Conservation (phyloP, 2,797 vertebrate genomes). For the Rousettus madagascariensis region DNA sequence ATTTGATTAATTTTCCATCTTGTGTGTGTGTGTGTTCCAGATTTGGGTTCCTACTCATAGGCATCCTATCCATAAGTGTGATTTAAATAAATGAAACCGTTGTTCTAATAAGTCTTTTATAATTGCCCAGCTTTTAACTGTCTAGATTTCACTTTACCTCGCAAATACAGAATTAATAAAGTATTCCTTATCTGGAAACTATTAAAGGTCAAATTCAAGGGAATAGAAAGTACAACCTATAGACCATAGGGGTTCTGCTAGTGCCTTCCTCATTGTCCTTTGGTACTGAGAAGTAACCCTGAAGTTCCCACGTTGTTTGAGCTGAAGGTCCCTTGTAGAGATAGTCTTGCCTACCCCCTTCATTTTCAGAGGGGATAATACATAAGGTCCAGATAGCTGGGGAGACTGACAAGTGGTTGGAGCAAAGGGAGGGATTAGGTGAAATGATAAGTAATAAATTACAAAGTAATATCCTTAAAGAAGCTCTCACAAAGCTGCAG, state of each 20-base stretch:
- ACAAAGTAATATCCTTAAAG: neutral
- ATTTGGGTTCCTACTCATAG: neutral
- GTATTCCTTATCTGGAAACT: neutral
- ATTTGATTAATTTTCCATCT: neutral
- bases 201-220: slow-evolving; percentile 10
- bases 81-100: slow-evolving; percentile 1
- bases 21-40: neutral
- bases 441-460: neutral
- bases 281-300: neutral
- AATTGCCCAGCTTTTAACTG: neutral
- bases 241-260: neutral
- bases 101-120: neutral
- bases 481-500: neutral
- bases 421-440: neutral
- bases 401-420: neutral
- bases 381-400: neutral
- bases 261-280: neutral
- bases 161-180: neutral
- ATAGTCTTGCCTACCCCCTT: neutral
- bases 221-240: neutral
- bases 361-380: neutral
- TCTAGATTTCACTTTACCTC: neutral
- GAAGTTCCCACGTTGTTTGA: neutral
- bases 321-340: neutral
- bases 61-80: neutral